phyloP scores from a whole-genome alignment of 2,888 invertebrate species.

The Zeuzera pyrina region DNA sequence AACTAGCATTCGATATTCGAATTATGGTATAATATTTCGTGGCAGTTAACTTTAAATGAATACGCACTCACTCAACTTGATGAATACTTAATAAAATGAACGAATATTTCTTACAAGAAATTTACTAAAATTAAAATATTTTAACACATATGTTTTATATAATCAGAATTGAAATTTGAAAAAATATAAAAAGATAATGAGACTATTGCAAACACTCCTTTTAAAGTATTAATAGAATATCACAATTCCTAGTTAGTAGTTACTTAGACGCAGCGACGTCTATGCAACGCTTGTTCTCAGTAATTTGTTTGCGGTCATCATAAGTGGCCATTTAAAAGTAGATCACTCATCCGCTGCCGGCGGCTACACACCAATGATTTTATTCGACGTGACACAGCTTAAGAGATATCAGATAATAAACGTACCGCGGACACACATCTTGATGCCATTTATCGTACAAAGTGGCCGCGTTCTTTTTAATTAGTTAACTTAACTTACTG shows the following conservation, averaged over 20 bases:
- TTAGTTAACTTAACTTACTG: conserved; percentile 30
- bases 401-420: conserved; percentile 53
- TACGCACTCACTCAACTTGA: too few species aligned
- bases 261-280: conserved; percentile 15
- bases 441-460: conserved; percentile 41
- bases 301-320: conserved; percentile 49
- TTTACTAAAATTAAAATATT: too few species aligned
- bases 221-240: too few species aligned
- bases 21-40: too few species aligned
- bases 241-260: conserved; percentile 28
- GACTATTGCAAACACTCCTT: too few species aligned
- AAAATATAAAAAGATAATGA: too few species aligned
- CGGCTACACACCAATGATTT: conserved; percentile 40
- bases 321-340: conserved; percentile 53
- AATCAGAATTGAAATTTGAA: too few species aligned
- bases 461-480: conserved; percentile 44
- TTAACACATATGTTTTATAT: too few species aligned
- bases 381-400: conserved; percentile 56
- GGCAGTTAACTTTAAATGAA: too few species aligned
- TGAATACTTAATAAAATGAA: too few species aligned
- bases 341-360: conserved; percentile 40
- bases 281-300: conserved; percentile 26
- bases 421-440: conserved; percentile 42
- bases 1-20: too few species aligned
- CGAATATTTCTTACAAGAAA: too few species aligned